These are phyloP conservation scores for Lasioglossum baleicum DNA, from an alignment of 1,140 invertebrate genomes.

Conservation along the genomic window DNA sequence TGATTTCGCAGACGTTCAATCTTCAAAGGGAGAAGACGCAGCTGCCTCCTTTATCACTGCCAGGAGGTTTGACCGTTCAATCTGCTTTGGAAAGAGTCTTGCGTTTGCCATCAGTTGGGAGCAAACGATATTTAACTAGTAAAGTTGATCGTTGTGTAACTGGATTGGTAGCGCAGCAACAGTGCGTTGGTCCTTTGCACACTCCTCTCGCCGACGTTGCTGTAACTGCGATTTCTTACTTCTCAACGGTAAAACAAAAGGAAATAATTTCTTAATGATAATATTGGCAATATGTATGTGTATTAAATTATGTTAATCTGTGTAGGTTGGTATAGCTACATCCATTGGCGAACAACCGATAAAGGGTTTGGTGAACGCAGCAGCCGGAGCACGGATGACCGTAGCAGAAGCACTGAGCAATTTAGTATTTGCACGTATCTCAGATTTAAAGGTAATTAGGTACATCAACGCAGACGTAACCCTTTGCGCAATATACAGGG, in stretches of 20 bases:
- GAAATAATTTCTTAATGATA: no score
- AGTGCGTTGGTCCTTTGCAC: constrained; percentile 97
- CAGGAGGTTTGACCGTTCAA: constrained; percentile 80
- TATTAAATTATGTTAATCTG: constrained; percentile 41
- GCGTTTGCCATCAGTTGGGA: constrained; percentile 93
- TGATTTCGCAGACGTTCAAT: constrained; percentile 80
- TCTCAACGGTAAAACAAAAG: constrained; percentile 78
- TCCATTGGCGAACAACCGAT: constrained; percentile 98
- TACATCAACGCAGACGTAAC: no score
- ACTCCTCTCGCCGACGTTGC: constrained; percentile 97
- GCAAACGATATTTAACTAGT: constrained; percentile 97
- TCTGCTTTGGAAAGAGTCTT: constrained; percentile 90
- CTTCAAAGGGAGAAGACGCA: constrained; percentile 72
- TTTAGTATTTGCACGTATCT: constrained; percentile 95
- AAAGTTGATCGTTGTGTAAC: constrained; percentile 98
- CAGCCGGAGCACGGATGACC: constrained; percentile 93
- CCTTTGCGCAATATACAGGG: no score
- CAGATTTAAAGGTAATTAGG: constrained; percentile 83
- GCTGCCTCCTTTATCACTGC: constrained; percentile 80
- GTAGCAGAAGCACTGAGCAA: constrained; percentile 97
- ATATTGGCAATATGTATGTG: background rate
- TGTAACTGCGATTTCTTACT: constrained; percentile 92
- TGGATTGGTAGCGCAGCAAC: constrained; percentile 97
- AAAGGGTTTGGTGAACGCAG: constrained; percentile 91
- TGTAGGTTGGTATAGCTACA: constrained; percentile 91